Base-by-base conservation (phyloP, 2,888 invertebrate species). In the Eumerus sabulonum region DNA sequence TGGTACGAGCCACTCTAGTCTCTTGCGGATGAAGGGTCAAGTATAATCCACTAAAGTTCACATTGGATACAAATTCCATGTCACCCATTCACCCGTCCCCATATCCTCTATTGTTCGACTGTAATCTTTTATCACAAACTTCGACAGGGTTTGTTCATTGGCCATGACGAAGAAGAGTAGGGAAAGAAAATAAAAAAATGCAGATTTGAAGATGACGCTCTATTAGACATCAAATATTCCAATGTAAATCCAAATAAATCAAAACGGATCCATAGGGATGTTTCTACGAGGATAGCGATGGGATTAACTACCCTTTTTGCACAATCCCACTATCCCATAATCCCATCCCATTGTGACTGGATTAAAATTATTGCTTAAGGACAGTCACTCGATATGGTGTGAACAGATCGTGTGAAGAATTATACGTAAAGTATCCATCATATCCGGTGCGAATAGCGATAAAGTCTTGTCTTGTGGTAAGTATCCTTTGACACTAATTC, bases 201-300 rank as follows among this genome's bases (percentile, higher is more conserved):
- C 42, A 18, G 45, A 60, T 54, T 13, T 14, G 62, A 71, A 72
- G 42, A 56, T 54, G 53, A 68, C 68, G 77, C 73, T 73, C 67
- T 63, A 79, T 79, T 79, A 79, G 73, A 63, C 53, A 73, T 59
- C 53, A 59, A 59, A 68, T 50, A 77, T 67, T 73, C 68, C 54
- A 42, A 59, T 63, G 67, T 73, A 45, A 63, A 59, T 77, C 66
- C 56, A 67, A 72, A 77, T 77, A 76, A 72, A 76, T 72, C 66
- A 72, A 35, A 36, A 42, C 56, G 13, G 35, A 35, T 14, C 13
- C 35, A 19, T 48, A 54, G 12, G 38, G 14, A 51, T 12, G 36
- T 12, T 27, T 13, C 12, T 40, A n/a, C n/a, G 36, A 16, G 14
- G 35, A 9, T 9, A 36, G 11, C 45, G n/a, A 18, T 51, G 42